Evolutionary conservation across 2,797 vertebrate species (phyloP), one percentile per base, ranked within the genome.

Genomic region (Sciurus carolinensis): DNA sequence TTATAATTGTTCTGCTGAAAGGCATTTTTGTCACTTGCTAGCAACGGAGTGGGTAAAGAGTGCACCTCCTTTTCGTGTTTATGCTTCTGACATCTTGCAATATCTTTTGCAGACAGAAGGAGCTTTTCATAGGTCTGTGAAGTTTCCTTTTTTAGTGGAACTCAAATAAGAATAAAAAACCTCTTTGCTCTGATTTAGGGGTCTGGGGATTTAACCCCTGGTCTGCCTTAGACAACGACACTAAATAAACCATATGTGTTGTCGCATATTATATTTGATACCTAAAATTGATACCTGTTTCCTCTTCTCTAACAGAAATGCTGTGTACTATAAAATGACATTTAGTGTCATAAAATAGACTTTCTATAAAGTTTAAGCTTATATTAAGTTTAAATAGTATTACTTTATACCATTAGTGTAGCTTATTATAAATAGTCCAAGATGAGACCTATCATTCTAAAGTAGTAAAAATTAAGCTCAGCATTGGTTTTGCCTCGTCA

Each of bases 1-100:
- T 95, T 81, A 39, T 80, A 83, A 88, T 94, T 93, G 75, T 66
- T 87, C 76, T 84, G 47, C 36, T 86, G 92, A 97, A 96, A 97
- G 95, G 91, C n/a, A 66, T 76, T 72, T 95, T 59, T 87, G 87
- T 93, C 91, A 77, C 89, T 92, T 64, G 47, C 69, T 88, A 57
- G 91, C 66, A 87, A 82, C 69, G 54, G 50, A 85, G 44, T 71
- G 18, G 83, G 54, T 75, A 66, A 86, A 87, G 26, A 24, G 33
- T 7, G 1, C 17, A 44, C 90, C 47, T 94, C 42, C 30, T 62
- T 91, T 30, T 39, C 44, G 88, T 77, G n/a, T 67, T 71, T 44
- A 64, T 73, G 36, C 26, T 5, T 69, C 50, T 89, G 84, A 94
- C 75, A 82, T 62, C 76, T 91, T 59, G 33, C 44, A 72, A n/a